phyloP scores from a whole-genome alignment of 1,140 invertebrate genomes.

The Cephus cinctus region DNA sequence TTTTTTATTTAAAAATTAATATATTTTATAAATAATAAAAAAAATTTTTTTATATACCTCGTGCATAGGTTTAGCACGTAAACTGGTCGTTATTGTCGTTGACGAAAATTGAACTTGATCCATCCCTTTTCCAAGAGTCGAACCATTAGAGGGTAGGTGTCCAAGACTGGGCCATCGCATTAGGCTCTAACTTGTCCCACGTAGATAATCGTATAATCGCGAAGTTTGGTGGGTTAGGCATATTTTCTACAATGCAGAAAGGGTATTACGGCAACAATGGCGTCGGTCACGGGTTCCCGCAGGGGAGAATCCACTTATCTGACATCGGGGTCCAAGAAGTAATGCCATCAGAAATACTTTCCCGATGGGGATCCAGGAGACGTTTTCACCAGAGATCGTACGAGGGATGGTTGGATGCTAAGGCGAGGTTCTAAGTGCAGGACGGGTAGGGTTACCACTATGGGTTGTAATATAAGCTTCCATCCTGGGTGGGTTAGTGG shows the following conservation, averaged over 20 bases:
- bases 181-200: slow-evolving; percentile 6
- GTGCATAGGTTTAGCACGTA: too few relatives aligned
- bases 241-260: background rate
- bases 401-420: background rate
- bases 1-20: too few relatives aligned
- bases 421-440: slow-evolving; percentile 22
- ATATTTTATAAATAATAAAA: too few relatives aligned
- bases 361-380: background rate
- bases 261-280: slow-evolving; percentile 10
- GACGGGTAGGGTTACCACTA: slow-evolving; percentile 24
- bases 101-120: slow-evolving; percentile 13
- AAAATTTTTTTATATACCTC: too few relatives aligned
- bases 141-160: too few relatives aligned
- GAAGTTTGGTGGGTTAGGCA: background rate
- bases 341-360: slow-evolving; percentile 24
- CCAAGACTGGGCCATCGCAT: slow-evolving; percentile 2
- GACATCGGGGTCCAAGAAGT: slow-evolving; percentile 6
- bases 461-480: slow-evolving; percentile 23
- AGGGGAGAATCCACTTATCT: slow-evolving; percentile 14
- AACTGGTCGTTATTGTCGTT: slow-evolving; percentile 14
- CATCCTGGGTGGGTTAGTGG: too few relatives aligned
- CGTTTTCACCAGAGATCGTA: background rate
- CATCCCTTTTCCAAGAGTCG: background rate
- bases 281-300: background rate
- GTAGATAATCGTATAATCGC: slow-evolving; percentile 16